Base-by-base conservation (phyloP, 2,888 invertebrate species). In the Clivina fossor region DNA sequence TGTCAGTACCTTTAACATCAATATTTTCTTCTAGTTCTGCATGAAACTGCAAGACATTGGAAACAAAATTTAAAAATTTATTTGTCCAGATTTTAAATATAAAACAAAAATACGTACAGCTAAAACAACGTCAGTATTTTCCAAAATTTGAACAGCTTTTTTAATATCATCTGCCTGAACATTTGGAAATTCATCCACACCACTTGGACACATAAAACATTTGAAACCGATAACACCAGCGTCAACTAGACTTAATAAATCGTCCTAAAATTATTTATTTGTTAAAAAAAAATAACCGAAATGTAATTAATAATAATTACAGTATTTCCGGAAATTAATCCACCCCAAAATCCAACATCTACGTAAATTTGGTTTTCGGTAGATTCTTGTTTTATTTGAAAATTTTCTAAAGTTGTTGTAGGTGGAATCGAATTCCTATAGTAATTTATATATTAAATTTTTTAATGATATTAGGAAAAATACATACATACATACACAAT, bases 291-390 rank as follows among this genome's bases (percentile, higher is more conserved):
- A 19, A 35, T 35, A 35, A 15, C 7, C 11, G 16, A 8, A 2
- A 50, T 9, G 24, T 38, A 18, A 33, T 26, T 28, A 30, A 33
- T 18, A 1, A 28, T 33, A 56, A 61, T 64, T 68, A 82, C 82
- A 68, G 80, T 71, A 70, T 87, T 88, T 56, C 78, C 82, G 0
- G 83, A 84, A 41, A 86, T 78, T 1, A 88, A 78, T n/a, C 87
- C 88, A n/a, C 87, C 88, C 88, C 88, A 88, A 70, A 88, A 87
- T 2, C 81, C 88, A 37, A 88, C 82, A 67, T 88, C 87, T 0
- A 86, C 81, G 61, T 76, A 84, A 18, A 82, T 75, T 62, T 74
- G 71, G 1, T 77, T 80, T 30, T 74, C 69, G 0, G 88, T 85
- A 2, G 80, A 77, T 8, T 71, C 64, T 2, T 80, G 76, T 72